Percentiles rank a stretch among this genome's conserved stretches.
These are phyloP conservation scores for Stegana nigrithorax DNA, from an alignment of 2,888 invertebrate species.

Conservation along the genomic window DNA sequence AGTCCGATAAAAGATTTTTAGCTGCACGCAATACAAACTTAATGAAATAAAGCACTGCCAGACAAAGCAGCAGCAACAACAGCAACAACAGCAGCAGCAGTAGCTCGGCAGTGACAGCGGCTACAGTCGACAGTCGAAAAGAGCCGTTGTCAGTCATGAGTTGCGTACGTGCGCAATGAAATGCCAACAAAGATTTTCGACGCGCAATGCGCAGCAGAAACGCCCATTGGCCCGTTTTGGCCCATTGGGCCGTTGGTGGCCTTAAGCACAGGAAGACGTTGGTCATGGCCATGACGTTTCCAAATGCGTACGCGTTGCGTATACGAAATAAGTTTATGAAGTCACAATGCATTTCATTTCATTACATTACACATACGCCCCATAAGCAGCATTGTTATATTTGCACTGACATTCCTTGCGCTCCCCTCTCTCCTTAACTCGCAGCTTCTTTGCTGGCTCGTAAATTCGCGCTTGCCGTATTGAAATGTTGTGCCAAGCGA, in stretches of 20 bases:
- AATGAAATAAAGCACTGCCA: conserved; percentile 59
- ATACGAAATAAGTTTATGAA: conserved; percentile 51
- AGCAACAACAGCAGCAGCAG: conserved; percentile 17
- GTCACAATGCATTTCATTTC: conserved; percentile 21
- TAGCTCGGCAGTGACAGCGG: not conserved
- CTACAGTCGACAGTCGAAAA: conserved; percentile 20
- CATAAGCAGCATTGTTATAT: no score
- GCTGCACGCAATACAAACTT: conserved; percentile 40
- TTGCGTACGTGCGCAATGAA: conserved; percentile 60
- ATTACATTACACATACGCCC: conserved; percentile 58
- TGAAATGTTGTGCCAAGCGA: no score
- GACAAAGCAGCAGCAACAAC: conserved; percentile 25
- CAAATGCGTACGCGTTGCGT: conserved; percentile 57
- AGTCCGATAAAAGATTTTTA: conserved; percentile 50
- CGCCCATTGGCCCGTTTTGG: not conserved
- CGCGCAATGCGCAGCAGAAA: not conserved
- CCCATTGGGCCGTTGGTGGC: not conserved
- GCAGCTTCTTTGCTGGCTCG: no score
- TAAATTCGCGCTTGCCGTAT: no score
- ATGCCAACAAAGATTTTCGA: conserved; percentile 57
- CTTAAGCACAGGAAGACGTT: not conserved
- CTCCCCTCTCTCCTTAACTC: no score
- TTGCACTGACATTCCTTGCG: no score
- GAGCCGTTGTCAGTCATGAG: conserved; percentile 53
- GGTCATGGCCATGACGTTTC: conserved; percentile 35